Conservation (phyloP, 1,140 invertebrate species). For the Sipha flava region DNA sequence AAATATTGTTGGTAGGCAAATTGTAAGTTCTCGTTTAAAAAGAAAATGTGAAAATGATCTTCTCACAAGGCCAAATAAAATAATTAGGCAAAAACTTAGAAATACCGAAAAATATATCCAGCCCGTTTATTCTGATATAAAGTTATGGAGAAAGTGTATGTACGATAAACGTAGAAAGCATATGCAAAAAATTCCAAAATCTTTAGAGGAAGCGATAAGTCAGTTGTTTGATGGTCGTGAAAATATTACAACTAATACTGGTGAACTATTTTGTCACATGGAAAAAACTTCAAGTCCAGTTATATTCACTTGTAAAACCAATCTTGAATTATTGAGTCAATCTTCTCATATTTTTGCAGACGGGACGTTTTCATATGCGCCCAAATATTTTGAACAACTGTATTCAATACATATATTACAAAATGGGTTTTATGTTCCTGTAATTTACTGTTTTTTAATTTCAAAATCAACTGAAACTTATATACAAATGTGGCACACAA, state of each 20-base stretch:
- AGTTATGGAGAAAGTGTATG: neutral
- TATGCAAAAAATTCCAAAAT: neutral
- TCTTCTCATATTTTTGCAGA: too few relatives aligned
- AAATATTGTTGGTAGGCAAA: too few relatives aligned
- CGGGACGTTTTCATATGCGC: too few relatives aligned
- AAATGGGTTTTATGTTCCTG: too few relatives aligned
- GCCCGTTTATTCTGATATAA: too few relatives aligned
- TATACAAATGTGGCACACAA: too few relatives aligned
- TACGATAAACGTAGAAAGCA: neutral
- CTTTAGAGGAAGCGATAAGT: neutral
- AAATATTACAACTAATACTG: neutral
- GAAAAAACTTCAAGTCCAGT: neutral
- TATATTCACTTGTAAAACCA: neutral
- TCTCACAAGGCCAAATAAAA: neutral
- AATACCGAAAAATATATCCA: too few relatives aligned
- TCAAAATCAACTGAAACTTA: too few relatives aligned
- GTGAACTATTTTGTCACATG: neutral
- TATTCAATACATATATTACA: too few relatives aligned
- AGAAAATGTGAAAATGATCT: neutral
- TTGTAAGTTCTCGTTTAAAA: neutral
- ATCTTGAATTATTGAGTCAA: neutral
- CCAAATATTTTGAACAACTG: too few relatives aligned
- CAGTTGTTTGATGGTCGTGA: neutral
- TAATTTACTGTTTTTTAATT: too few relatives aligned
- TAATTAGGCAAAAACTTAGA: neutral